phyloP scores from a whole-genome alignment of 2,113 vertebrate species.

The Dasyornis broadbenti region DNA sequence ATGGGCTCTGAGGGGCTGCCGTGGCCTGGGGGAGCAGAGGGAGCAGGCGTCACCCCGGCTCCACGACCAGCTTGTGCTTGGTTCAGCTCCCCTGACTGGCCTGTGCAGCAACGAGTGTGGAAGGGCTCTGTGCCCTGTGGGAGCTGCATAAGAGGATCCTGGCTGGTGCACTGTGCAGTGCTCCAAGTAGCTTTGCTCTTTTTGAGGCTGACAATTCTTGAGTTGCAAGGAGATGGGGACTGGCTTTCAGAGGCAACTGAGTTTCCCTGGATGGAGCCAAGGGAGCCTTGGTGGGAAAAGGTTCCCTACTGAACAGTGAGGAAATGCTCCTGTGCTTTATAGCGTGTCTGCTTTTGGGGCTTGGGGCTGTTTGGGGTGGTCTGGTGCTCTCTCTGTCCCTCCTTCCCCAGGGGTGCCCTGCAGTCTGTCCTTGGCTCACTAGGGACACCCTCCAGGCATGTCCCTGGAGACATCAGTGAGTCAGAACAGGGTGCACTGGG shows the following conservation, averaged over 20 bases:
- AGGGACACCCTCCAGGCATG: not conserved
- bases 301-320: not conserved
- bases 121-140: not conserved
- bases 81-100: not conserved
- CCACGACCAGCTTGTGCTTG: rapidly evolving
- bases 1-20: not conserved
- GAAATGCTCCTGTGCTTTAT: not conserved
- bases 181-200: not conserved
- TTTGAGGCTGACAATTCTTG: not conserved
- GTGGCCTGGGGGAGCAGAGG: not conserved
- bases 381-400: not conserved
- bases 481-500: not conserved
- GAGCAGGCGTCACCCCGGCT: not conserved
- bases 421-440: not conserved
- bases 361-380: not conserved
- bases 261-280: not conserved
- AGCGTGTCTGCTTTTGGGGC: not conserved
- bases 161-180: not conserved
- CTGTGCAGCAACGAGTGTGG: not conserved
- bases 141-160: not conserved
- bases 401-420: not conserved
- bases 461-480: not conserved
- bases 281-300: not conserved
- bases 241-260: not conserved
- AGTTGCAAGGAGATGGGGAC: not conserved